Base-by-base conservation (phyloP, 2,888 invertebrate genomes). In the Platycheirus rosarum region DNA sequence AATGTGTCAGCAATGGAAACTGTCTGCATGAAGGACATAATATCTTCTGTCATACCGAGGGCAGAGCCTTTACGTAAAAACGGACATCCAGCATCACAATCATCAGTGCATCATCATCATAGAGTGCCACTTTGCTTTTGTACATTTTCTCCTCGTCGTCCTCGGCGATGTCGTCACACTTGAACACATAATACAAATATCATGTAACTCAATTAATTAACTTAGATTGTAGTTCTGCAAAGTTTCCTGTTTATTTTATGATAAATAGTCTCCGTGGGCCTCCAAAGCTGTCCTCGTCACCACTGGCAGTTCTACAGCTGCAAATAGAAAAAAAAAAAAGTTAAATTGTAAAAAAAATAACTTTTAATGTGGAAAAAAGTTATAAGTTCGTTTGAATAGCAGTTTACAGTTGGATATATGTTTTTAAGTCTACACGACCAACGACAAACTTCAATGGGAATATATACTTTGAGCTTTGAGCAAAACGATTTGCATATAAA, bases 1-100 rank as follows among this genome's bases (percentile, higher is more conserved):
- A 75, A 42, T 71, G 84, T 84, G 55, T 78, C 78, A 63, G 75
- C 82, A 26, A 73, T 75, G 57, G 79, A 55, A 51, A 85, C 79
- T 79, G 85, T 84, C 84, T 86, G 85, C 85, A 74, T 85, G 66
- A 85, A 85, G 84, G 82, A 84, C 85, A 82, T 85, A 57, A 57
- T 57, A 85, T 74, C 85, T 84, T 65, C 79, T 80, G 85, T 85
- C 84, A 84, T 84, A 84, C 84, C 84, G 71, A 69, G 55, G 65
- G 74, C 78, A 78, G 63, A 65, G 46, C 66, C 73, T 73, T 66
- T 69, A 69, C 49, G 48, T 69, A 16, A 29, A 49, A 73, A 77
- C 49, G 13, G 49, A 29, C 82, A 73, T 82, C 71, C 82, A 77
- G 49, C 62, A 70, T 40, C 71, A 51, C 71, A 77, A 49, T 73